Evolutionary conservation across 2,888 invertebrate species (phyloP).

Genomic region (Aleiodes alternator): DNA sequence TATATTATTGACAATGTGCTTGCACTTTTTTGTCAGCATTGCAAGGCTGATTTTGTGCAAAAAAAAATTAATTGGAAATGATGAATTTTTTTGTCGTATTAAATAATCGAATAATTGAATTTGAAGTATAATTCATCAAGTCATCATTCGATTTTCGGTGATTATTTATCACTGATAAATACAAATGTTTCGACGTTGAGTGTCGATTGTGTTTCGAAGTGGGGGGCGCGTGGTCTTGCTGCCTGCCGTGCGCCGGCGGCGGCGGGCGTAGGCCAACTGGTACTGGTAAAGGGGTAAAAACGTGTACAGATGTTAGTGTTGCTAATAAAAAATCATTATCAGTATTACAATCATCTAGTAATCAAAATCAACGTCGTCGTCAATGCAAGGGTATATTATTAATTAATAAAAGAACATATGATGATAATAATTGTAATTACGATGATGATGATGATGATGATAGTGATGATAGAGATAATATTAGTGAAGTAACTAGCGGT

Average conservation of each 20-base stretch:
- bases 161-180: conserved; percentile 30
- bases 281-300: conserved; percentile 64
- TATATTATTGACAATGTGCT: too few relatives aligned
- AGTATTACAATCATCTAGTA: conserved; percentile 70
- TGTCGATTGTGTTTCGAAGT: conserved; percentile 76
- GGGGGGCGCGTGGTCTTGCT: conserved; percentile 76
- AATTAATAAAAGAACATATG: conserved; percentile 71
- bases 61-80: too few relatives aligned
- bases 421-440: conserved; percentile 65
- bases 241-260: conserved; percentile 77
- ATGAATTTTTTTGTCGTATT: too few relatives aligned
- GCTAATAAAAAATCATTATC: conserved; percentile 49
- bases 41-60: too few relatives aligned
- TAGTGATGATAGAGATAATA: conserved; percentile 56
- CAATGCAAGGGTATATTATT: conserved; percentile 74
- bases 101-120: too few relatives aligned
- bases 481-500: conserved; percentile 33
- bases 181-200: conserved; percentile 69
- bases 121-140: too few relatives aligned
- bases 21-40: too few relatives aligned
- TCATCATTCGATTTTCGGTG: neutral
- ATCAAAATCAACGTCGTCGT: conserved; percentile 66
- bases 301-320: conserved; percentile 50
- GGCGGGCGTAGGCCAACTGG: conserved; percentile 73
- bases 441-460: conserved; percentile 68